Evolutionary conservation across 2,113 vertebrate species (phyloP).

Genomic region (Mellivora capensis): DNA sequence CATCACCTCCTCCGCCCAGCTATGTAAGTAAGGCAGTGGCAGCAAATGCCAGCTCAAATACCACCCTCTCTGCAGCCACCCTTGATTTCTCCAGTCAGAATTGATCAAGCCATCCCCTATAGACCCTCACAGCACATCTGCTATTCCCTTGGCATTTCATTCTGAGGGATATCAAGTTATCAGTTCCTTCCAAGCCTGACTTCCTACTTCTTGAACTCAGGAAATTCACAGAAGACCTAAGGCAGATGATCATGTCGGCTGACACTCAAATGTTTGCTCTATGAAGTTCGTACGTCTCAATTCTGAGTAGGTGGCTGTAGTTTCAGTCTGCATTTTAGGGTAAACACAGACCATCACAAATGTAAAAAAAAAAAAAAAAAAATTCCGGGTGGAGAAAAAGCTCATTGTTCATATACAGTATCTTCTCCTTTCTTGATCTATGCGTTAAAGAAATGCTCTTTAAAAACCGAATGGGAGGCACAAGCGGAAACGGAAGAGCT

Average conservation of each 20-base stretch:
- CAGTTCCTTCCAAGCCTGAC: background rate
- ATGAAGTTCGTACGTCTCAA: background rate
- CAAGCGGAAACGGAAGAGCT: background rate
- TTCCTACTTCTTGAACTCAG: slow-evolving; percentile 5
- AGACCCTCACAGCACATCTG: background rate
- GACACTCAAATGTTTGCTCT: background rate
- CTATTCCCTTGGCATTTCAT: slow-evolving; percentile 7
- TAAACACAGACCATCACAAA: background rate
- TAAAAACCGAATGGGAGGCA: background rate
- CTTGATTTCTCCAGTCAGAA: background rate
- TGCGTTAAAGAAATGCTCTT: background rate
- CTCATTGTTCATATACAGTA: background rate
- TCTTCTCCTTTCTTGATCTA: background rate
- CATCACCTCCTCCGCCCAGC: background rate
- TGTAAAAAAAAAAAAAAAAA: background rate
- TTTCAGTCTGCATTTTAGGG: background rate
- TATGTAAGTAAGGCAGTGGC: background rate
- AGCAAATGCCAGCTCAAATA: background rate
- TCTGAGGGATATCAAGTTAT: background rate
- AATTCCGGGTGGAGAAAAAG: background rate
- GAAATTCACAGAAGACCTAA: background rate
- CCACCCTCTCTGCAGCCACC: background rate
- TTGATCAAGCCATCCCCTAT: background rate
- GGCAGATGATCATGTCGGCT: background rate
- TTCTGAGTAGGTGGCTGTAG: background rate